These are phyloP conservation scores for Brachyopa scutellaris DNA, from an alignment of 2,888 invertebrate genomes.

Conservation along the genomic window DNA sequence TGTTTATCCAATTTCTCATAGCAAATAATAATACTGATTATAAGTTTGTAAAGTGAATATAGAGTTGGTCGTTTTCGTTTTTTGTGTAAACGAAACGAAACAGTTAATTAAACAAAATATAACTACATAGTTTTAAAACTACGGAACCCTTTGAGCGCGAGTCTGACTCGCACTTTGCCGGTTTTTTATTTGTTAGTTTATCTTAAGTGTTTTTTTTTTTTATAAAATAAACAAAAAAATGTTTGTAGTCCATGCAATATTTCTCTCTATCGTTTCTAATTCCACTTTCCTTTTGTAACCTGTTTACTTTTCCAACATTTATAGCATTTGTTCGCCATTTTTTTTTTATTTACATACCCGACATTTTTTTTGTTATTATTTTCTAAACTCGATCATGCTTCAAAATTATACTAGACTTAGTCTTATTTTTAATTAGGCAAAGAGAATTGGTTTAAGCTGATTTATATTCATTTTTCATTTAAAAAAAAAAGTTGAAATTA, in stretches of 20 bases:
- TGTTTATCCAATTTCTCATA: too few relatives aligned
- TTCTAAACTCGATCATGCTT: constrained; percentile 47
- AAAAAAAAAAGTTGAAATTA: neutral
- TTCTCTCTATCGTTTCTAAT: neutral
- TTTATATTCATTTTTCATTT: constrained; percentile 33
- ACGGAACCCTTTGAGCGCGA: too few relatives aligned
- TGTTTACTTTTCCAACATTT: constrained; percentile 17
- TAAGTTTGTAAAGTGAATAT: too few relatives aligned
- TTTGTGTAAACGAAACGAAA: too few relatives aligned
- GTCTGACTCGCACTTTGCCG: too few relatives aligned
- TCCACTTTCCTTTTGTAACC: constrained; percentile 5
- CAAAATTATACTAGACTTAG: constrained; percentile 52
- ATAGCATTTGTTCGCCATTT: constrained; percentile 4
- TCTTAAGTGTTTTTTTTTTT: too few relatives aligned
- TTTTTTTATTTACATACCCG: constrained; percentile 31
- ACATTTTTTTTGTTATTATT: constrained; percentile 6
- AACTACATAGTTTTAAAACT: too few relatives aligned
- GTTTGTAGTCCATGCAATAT: constrained; percentile 22
- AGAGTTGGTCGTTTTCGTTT: too few relatives aligned
- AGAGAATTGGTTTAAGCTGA: constrained; percentile 39
- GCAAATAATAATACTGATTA: too few relatives aligned
- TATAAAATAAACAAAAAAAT: neutral
- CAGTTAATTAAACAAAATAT: too few relatives aligned
- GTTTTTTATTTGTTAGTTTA: too few relatives aligned
- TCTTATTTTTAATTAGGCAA: constrained; percentile 21